phyloP scores from a whole-genome alignment of 1,140 invertebrate genomes.

The Pararge aegeria region DNA sequence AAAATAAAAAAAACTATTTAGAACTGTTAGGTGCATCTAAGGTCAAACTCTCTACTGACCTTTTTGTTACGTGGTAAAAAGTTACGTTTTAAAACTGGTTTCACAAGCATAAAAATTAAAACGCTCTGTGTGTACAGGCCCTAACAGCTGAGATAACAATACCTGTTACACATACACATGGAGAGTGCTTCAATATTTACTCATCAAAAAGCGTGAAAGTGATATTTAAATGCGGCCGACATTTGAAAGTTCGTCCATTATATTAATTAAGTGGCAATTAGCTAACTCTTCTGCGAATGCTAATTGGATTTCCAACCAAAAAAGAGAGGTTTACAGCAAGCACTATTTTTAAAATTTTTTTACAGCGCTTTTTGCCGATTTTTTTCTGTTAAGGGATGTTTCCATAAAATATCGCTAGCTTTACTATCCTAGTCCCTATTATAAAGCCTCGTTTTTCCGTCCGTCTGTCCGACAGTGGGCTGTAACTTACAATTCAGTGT shows the following conservation, averaged over 20 bases:
- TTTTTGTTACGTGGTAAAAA: no score
- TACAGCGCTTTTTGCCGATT: not conserved
- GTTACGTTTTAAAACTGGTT: no score
- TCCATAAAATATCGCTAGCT: no score
- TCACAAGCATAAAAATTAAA: not conserved
- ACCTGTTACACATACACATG: not conserved
- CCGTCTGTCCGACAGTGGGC: no score
- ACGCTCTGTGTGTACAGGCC: not conserved
- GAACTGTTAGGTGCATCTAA: no score
- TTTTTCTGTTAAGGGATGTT: no score
- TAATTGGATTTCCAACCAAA: not conserved
- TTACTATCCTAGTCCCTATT: no score
- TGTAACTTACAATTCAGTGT: no score
- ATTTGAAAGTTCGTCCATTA: constrained; percentile 14
- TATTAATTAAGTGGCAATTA: constrained; percentile 8
- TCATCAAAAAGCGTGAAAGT: constrained; percentile 8
- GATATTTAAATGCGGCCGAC: constrained; percentile 1
- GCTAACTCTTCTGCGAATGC: not conserved
- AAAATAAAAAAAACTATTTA: no score
- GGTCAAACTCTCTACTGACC: no score
- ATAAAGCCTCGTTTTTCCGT: no score
- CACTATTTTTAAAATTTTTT: not conserved
- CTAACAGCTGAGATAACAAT: not conserved
- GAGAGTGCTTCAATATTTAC: not conserved
- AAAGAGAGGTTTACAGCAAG: no score